phyloP scores from a whole-genome alignment of 2,113 vertebrate genomes.

The Podilymbus podiceps region DNA sequence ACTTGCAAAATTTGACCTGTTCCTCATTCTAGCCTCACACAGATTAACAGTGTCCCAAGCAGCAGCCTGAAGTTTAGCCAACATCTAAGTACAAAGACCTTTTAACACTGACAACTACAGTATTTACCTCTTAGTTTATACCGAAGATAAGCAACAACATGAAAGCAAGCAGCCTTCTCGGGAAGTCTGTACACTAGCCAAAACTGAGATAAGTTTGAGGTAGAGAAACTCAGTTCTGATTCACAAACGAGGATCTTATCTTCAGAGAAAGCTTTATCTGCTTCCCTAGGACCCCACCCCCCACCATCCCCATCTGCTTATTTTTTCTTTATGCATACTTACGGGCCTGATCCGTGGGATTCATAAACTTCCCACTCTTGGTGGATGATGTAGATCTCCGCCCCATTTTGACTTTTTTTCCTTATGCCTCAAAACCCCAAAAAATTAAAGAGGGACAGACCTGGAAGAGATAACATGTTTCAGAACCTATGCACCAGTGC shows the following conservation, averaged over 20 bases:
- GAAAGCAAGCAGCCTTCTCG: not conserved
- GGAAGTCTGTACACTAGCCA: not conserved
- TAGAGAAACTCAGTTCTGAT: not conserved
- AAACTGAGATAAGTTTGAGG: not conserved
- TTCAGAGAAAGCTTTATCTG: not conserved
- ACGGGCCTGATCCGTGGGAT: slow-evolving; percentile 98
- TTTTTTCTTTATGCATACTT: slow-evolving; percentile 66
- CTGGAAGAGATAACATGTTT: slow-evolving; percentile 42
- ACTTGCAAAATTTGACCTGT: not conserved
- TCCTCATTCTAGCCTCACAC: not conserved
- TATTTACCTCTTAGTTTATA: not conserved
- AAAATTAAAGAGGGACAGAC: not conserved
- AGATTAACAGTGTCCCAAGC: not conserved
- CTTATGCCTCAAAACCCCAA: not conserved
- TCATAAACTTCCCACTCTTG: slow-evolving; percentile 99
- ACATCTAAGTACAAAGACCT: not conserved
- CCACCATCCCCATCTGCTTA: not conserved
- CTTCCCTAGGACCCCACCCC: not conserved
- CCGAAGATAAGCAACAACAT: not conserved
- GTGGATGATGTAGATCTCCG: slow-evolving; percentile 98
- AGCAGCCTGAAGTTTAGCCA: not conserved
- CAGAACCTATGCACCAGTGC: not conserved
- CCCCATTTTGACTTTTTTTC: slow-evolving; percentile 81
- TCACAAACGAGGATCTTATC: not conserved
- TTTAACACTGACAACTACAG: not conserved